phyloP scores from a whole-genome alignment of 2,888 invertebrate species.

The Watsonalla cultraria region DNA sequence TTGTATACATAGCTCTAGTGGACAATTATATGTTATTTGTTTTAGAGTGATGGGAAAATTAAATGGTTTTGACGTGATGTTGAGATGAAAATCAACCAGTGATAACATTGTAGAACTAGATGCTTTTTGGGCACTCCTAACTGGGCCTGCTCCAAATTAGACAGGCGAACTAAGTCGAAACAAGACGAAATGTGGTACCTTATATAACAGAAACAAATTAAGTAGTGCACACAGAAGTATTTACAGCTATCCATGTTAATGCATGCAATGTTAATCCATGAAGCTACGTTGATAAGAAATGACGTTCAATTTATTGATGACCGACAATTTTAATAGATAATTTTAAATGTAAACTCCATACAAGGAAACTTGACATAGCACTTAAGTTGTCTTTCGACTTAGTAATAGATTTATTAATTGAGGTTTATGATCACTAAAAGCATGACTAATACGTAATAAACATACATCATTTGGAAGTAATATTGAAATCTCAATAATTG shows the following conservation, averaged over 20 bases:
- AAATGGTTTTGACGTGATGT: not conserved
- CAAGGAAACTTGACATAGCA: not conserved
- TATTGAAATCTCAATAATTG: conserved; percentile 29
- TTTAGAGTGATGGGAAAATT: conserved; percentile 2
- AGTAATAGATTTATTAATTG: not conserved
- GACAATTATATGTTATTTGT: conserved; percentile 5
- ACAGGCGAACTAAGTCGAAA: too few relatives aligned
- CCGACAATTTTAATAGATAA: too few relatives aligned
- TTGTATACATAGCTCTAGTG: conserved; percentile 3
- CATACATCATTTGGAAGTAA: not conserved
- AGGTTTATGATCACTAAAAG: not conserved
- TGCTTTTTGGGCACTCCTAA: too few relatives aligned
- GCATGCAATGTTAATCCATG: too few relatives aligned
- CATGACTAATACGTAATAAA: not conserved
- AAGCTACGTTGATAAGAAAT: too few relatives aligned
- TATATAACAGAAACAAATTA: too few relatives aligned
- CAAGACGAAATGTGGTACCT: too few relatives aligned
- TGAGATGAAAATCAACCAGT: not conserved
- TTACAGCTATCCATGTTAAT: too few relatives aligned
- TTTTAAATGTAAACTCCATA: not conserved
- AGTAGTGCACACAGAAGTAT: too few relatives aligned
- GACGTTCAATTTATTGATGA: too few relatives aligned
- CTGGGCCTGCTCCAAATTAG: too few relatives aligned
- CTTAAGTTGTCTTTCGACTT: not conserved
- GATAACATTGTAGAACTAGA: too few relatives aligned